Base-by-base conservation (phyloP, 2,797 vertebrate species). In the Xenops minutus region DNA sequence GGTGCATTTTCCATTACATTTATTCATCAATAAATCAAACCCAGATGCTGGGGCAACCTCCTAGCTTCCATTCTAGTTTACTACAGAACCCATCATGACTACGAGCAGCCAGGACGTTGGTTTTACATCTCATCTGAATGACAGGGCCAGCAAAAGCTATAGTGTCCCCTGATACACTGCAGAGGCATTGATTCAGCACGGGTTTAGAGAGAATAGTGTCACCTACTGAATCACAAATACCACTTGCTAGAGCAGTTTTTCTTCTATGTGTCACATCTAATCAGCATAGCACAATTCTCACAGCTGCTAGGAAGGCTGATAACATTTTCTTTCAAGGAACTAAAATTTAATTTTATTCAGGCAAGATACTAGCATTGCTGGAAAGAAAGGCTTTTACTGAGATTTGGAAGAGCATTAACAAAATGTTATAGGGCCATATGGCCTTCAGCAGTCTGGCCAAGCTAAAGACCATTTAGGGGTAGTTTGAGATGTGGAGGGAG, bases 321-420 rank as follows among this genome's bases (percentile, higher is more conserved):
- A 95, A 85, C 84, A 91, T 95, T 96, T 97, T 96, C 88, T 97
- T 95, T 97, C 90, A 96, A 92, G 95, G 86, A 96, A 96, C 80
- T 87, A 93, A 92, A 96, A 95, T 91, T 92, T 95, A 79, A 95
- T 96, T 97, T 95, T 91, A 92, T 93, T 95, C 88, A 92, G 56
- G 72, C 75, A 81, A 92, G 90, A 95, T 55, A 93, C 78, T 83
- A 64, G 73, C 68, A 43, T 84, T 93, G 90, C 84, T 95, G 93
- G 88, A 96, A 95, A 95, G 73, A 89, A 92, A 76, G 55, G 74
- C 78, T 88, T 93, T 81, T 86, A 95, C 55, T 61, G 55, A 51
- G 76, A 92, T 86, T 89, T 95, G 86, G 86, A 96, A 96, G 62
- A 89, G 75, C 76, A 91, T 95, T 96, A 94, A 69, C 73, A 67